Evolutionary conservation across 2,888 invertebrate genomes (phyloP), one percentile per base, ranked within the genome.

Genomic region (Andrena hattorfiana): DNA sequence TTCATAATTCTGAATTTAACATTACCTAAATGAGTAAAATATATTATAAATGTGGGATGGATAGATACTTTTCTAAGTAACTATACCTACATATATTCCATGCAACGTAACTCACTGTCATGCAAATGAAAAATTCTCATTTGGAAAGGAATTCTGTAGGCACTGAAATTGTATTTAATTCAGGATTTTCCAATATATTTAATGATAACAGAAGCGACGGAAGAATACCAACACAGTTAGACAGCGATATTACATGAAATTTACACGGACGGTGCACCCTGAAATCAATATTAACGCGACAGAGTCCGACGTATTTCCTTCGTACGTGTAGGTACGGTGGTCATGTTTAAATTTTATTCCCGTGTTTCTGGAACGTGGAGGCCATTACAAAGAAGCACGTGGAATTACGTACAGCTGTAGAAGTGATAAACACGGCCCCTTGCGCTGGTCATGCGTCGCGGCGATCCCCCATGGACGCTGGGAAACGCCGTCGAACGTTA

Each of bases 401-500:
- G 62, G 68, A 86, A 67, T 71, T 73, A 81, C 35, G 60, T 26
- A 64, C 60, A 66, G 77, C 64, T 75, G 79, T 62, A 59, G 59
- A 79, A 80, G 79, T 83, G 87, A 87, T 81, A 80, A 87, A 87
- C 63, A 69, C 48, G 69, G 62, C 68, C 60, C 67, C 20, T 54
- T 67, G n/a, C 67, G 49, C 62, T 10, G 75, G 54, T 72, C 73
- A 68, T 80, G 68, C 66, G 68, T 83, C 79, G 67, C 59, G 59
- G 56, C 30, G 63, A 73, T 83, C 71, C 77, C 74, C 71, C 42
- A 48, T 69, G 84, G 77, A 67, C 59, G 28, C 72, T 49, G 69
- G 60, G 42, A 63, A 71, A 67, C 69, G 81, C 81, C 83, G 75
- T 81, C 82, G 81, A 87, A 82, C 77, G 85, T 87, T 87, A 83